Base-by-base conservation (phyloP, 2,888 invertebrate species). In the Nomada lathburiana region DNA sequence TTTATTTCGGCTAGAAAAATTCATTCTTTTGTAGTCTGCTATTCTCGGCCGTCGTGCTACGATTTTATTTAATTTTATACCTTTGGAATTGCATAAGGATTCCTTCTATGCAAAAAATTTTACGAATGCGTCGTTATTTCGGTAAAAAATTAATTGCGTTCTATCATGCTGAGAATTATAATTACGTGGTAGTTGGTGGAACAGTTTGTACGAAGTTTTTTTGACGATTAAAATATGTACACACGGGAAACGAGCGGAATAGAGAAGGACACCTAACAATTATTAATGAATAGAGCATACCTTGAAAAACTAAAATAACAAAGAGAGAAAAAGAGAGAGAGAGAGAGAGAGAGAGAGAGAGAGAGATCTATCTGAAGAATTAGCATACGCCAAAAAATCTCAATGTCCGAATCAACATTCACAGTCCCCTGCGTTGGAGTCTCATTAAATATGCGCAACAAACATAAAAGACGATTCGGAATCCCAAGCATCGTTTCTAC, bases 371-470 rank as follows among this genome's bases (percentile, higher is more conserved):
- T 13, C 26, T 13, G 20, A 13, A 18, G 16, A 16, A 75, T 75
- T 52, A 68, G 13, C 75, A 63, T 63, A 57, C 42, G 1, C 20
- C 67, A 23, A 57, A 79, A 79, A 79, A 79, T 59, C 16, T n/a
- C 18, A 50, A 23, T n/a, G 53, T 11, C n/a, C 29, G 44, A 59
- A 64, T 55, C 57, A 29, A 44, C 18, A 18, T 59, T 68, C 68
- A 57, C 13, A 11, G n/a, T 71, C 50, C 11, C 36, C 13, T 53
- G 26, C 52, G 18, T 29, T 3, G n/a, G 16, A 52, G 26, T 55
- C 65, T 76, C 59, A 59, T 70, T 20, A 18, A 64, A 59, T 76
- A 79, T 70, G 53, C 69, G 44, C n/a, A 36, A 26, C 52, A 59
- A 50, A 18, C n/a, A 16, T 53, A n/a, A 9, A 9, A 63, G 2